Base-by-base conservation (phyloP, 2,113 vertebrate genomes). In the Agelaius tricolor region DNA sequence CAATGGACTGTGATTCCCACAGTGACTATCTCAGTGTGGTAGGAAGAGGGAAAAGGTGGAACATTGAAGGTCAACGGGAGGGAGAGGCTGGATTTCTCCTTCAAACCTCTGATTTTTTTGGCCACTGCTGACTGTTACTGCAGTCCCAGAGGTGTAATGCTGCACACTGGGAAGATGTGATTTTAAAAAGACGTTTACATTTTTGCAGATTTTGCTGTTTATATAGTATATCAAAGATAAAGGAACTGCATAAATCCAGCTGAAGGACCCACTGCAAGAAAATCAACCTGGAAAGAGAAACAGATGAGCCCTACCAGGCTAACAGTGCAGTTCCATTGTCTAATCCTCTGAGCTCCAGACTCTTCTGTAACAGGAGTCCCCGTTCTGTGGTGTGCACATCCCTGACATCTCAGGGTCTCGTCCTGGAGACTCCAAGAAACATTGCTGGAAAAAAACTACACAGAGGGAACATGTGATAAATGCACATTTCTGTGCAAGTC, bases 1-100 rank as follows among this genome's bases (percentile, higher is more conserved):
- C 51, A 16, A 7, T 13, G 14, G 46, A 43, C 18, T 37, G 21
- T 13, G 31, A 90, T 74, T 11, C 76, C 39, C 67, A 76, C 1
- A 1, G 39, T 1, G 6, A 41, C 14, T 28, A 30, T 44, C 28
- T 66, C 31, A 21, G 46, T 3, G 0, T 3, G 1, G 33, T 69
- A 89, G 35, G 22, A 52, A 35, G 43, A 72, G 43, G 9, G 14
- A 52, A 61, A 47, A 63, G 11, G 22, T 65, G 28, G 18, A 68
- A 69, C 8, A 8, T 9, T 54, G 21, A 39, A 49, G 46, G 63
- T 27, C 55, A 76, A 0, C 2, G 2, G 14, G 18, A 91, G 30
- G 7, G 24, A 73, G 41, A 47, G 47, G 44, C 5, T 41, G 63
- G 30, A 54, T 80, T 80, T 92, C 46, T 80, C 67, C 22, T 55